Percentiles rank a stretch among this genome's conserved stretches.
phyloP scores from a whole-genome alignment of 2,113 vertebrate genomes.

The Menura novaehollandiae region DNA sequence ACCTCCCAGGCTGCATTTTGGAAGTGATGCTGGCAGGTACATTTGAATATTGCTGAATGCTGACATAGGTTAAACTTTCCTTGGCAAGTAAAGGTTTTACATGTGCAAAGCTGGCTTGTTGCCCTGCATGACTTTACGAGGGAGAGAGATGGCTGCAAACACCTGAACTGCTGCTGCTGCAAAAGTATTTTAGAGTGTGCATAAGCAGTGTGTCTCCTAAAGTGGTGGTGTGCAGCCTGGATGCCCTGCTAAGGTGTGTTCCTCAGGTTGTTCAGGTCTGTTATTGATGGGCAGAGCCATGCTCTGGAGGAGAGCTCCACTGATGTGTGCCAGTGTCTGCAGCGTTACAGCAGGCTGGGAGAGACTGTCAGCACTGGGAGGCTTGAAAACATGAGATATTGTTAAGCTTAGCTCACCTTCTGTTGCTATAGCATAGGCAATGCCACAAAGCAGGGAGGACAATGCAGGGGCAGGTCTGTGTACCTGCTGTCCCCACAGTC shows the following conservation, averaged over 20 bases:
- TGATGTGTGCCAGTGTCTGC: not conserved
- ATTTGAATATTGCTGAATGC: not conserved
- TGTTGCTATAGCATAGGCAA: not conserved
- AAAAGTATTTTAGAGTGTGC: not conserved
- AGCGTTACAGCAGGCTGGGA: not conserved
- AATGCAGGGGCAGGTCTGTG: not conserved
- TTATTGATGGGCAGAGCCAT: not conserved
- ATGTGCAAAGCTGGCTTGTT: not conserved
- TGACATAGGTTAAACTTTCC: not conserved
- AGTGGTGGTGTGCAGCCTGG: not conserved
- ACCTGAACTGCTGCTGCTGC: not conserved
- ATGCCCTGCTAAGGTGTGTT: not conserved
- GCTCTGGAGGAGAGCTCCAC: not conserved
- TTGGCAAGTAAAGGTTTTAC: not conserved
- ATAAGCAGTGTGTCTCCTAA: not conserved
- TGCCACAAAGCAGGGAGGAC: not conserved
- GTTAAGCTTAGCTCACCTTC: not conserved
- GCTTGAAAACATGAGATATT: rapidly evolving
- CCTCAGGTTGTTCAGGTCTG: not conserved
- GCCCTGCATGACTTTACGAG: not conserved
- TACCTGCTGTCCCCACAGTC: not conserved
- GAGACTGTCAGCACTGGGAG: not conserved
- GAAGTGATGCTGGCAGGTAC: not conserved
- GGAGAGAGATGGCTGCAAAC: not conserved
- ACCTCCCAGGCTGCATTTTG: not conserved